A percentile compares a stretch with the other conserved stretches of the same genome.
Evolutionary conservation across 2,797 vertebrate species (phyloP).

Genomic region (Naso thynnoides): DNA sequence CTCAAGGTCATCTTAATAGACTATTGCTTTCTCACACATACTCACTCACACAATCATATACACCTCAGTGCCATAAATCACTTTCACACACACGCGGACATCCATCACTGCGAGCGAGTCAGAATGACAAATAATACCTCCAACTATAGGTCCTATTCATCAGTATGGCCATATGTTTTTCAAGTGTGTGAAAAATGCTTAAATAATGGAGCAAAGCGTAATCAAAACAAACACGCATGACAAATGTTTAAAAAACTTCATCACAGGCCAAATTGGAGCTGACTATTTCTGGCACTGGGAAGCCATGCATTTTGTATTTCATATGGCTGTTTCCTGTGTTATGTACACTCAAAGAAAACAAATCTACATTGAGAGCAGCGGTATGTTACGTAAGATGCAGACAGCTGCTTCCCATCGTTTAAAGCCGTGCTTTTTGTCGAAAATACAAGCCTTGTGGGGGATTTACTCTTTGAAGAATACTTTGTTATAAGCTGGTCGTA

Average conservation of each 20-base stretch:
- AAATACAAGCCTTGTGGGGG: neutral
- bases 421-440: neutral
- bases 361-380: neutral
- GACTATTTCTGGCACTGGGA: conserved; percentile 20
- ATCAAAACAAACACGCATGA: conserved; percentile 62
- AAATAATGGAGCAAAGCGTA: conserved; percentile 57
- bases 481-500: neutral
- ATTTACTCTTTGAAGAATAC: neutral
- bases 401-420: conserved; percentile 25
- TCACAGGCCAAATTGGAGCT: conserved; percentile 27
- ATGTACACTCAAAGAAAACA: conserved; percentile 1
- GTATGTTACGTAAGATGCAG: conserved; percentile 5
- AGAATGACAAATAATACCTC: conserved; percentile 74
- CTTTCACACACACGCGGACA: conserved; percentile 47
- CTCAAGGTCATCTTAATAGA: conserved; percentile 75
- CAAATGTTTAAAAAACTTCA: conserved; percentile 55
- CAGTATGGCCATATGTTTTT: conserved; percentile 67
- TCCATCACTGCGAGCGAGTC: conserved; percentile 71
- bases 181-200: conserved; percentile 46
- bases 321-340: conserved; percentile 9
- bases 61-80: conserved; percentile 68
- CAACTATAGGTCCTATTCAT: conserved; percentile 73
- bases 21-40: conserved; percentile 58
- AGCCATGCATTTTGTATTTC: conserved; percentile 28
- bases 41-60: conserved; percentile 48